Evolutionary conservation across 2,888 invertebrate species (phyloP).

Genomic region (Drosophila testacea): DNA sequence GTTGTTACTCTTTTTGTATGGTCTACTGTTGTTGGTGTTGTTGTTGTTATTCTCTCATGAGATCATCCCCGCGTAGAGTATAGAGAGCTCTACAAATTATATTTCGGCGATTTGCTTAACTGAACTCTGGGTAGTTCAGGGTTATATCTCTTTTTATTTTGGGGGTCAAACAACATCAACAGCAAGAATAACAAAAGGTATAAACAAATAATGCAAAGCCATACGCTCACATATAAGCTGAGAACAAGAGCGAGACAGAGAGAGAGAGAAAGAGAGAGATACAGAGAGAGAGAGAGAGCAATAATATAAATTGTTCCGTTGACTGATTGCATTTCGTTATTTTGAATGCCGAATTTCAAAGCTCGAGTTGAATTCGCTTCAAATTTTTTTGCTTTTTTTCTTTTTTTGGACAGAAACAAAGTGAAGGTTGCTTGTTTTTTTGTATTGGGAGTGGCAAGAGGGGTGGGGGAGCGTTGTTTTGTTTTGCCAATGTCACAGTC

Average conservation of each 20-base stretch:
- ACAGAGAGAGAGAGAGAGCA: not conserved
- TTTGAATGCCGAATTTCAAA: conserved; percentile 49
- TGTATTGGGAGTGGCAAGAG: no score
- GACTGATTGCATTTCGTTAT: conserved; percentile 63
- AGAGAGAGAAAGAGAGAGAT: no score
- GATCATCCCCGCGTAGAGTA: conserved; percentile 38
- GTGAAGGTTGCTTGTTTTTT: no score
- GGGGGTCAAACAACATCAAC: conserved; percentile 62
- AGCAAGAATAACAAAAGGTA: conserved; percentile 18
- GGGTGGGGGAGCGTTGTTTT: conserved; percentile 14
- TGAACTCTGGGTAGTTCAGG: conserved; percentile 60
- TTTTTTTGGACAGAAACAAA: no score
- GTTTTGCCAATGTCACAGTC: conserved; percentile 63
- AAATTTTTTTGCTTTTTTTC: not conserved
- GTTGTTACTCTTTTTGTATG: conserved; percentile 1
- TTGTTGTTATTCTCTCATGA: conserved; percentile 28
- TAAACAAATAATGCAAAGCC: conserved; percentile 15
- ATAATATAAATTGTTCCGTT: conserved; percentile 59
- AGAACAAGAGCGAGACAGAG: not conserved
- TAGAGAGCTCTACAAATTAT: conserved; percentile 2
- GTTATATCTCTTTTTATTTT: conserved; percentile 55
- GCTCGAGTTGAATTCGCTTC: conserved; percentile 7
- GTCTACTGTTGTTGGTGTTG: not conserved
- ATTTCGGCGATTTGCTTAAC: conserved; percentile 43
- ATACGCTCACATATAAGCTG: conserved; percentile 6